Percentiles rank a stretch among this genome's conserved stretches.
Evolutionary conservation across 2,888 invertebrate species (phyloP).

Genomic region (Bhutanitis thaidina): DNA sequence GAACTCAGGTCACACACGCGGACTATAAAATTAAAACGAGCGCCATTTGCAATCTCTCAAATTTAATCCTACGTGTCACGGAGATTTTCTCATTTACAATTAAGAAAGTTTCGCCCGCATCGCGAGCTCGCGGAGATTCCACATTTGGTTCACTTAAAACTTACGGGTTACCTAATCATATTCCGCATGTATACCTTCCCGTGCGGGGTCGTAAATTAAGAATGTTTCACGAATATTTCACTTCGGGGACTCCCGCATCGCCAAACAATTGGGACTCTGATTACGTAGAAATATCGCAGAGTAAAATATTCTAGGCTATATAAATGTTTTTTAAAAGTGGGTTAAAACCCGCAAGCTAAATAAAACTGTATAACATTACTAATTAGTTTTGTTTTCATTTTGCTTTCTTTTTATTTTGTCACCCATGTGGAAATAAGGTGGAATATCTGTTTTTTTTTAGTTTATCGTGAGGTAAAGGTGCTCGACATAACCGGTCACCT

Average conservation of each 20-base stretch:
- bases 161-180: constrained; percentile 14
- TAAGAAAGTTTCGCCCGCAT: constrained; percentile 9
- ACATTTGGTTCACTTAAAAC: constrained; percentile 19
- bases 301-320: not conserved
- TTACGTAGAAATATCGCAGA: not conserved
- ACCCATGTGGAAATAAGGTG: too few relatives aligned
- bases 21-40: too few relatives aligned
- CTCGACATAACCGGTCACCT: too few relatives aligned
- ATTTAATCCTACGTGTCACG: too few relatives aligned
- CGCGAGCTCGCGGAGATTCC: not conserved
- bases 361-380: too few relatives aligned
- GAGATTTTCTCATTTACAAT: not conserved
- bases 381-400: too few relatives aligned
- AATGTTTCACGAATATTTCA: constrained; percentile 13
- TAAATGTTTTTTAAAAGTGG: not conserved
- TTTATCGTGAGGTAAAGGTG: too few relatives aligned
- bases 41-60: too few relatives aligned
- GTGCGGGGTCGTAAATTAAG: constrained; percentile 15
- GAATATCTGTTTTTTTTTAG: too few relatives aligned
- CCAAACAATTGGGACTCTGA: not conserved
- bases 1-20: too few relatives aligned
- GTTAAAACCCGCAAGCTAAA: too few relatives aligned
- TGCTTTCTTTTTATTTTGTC: too few relatives aligned
- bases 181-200: not conserved
- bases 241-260: constrained; percentile 1